Evolutionary conservation across 1,140 invertebrate species (phyloP), one percentile per base, ranked within the genome.

Genomic region (Arion vulgaris): DNA sequence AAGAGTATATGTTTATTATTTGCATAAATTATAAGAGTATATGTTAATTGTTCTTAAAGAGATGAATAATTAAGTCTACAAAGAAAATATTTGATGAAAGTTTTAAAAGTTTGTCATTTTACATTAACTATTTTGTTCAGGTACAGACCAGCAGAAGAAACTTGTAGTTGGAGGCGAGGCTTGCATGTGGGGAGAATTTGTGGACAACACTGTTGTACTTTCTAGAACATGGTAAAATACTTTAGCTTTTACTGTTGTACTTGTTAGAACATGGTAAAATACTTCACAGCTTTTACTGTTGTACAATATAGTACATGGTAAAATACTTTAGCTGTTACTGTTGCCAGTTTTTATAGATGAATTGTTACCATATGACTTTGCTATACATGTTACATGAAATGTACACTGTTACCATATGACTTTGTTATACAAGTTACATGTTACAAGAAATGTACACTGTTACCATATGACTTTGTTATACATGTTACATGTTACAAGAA

Each of bases 141-240:
- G 90, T 49, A 90, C 89, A 41, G 81, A 84, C 28, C 79, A 68
- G 39, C 91, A 91, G 69, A 90, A 90, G 75, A 81, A 84, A n/a
- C 83, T 91, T n/a, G 91, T 94, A 2, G 88, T 97, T n/a, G 97
- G 97, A 13, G 97, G 97, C 0, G 97, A 98, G 91, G 95, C 96
- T 4, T 97, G 96, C 86, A 96, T 98, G 95, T 98, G 97, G 97
- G 94, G 94, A 49, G 97, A 98, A 92, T 95, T 94, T 86, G 95
- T 97, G 0, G 96, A 98, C 89, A 94, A 92, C 84, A 94, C 93
- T 0, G 95, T 94, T 83, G 85, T 92, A n/a, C 84, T 92, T 28
- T 81, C 90, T 13, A 85, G 90, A 81, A 83, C 88, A 4, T 92
- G 91, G 92, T 92, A 87, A 87, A 85, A 85, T 57, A 23, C 9